phyloP scores from a whole-genome alignment of 1,140 invertebrate species.

The Nasonia longicornis region DNA sequence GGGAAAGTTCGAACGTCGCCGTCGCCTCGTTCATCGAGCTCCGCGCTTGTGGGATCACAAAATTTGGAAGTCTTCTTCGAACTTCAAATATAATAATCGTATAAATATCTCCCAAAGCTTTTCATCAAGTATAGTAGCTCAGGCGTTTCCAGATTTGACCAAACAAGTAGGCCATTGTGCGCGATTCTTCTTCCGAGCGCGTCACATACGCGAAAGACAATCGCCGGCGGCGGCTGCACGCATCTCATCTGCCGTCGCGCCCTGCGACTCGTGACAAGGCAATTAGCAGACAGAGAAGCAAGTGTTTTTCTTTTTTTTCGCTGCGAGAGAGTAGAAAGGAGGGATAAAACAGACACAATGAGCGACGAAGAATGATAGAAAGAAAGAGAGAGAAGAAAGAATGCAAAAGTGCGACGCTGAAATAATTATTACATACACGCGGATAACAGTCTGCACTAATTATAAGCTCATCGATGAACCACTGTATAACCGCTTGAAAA shows the following conservation, averaged over 20 bases:
- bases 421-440: no score
- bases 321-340: neutral
- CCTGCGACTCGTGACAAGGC: neutral
- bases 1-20: neutral
- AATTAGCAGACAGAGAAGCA: slow-evolving; percentile 19
- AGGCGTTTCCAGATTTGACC: neutral
- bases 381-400: neutral
- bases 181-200: neutral
- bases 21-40: neutral
- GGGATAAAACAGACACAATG: neutral
- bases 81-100: no score
- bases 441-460: neutral
- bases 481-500: no score
- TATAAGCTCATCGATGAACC: neutral
- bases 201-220: neutral
- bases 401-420: no score
- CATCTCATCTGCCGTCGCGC: neutral
- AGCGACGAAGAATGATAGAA: neutral
- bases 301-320: slow-evolving; percentile 19
- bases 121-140: neutral
- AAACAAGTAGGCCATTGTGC: slow-evolving; percentile 6
- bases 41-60: neutral
- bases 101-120: neutral
- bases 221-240: neutral
- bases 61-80: neutral